Evolutionary conservation across 2,113 vertebrate species (phyloP).

Genomic region (Vulpes lagopus): DNA sequence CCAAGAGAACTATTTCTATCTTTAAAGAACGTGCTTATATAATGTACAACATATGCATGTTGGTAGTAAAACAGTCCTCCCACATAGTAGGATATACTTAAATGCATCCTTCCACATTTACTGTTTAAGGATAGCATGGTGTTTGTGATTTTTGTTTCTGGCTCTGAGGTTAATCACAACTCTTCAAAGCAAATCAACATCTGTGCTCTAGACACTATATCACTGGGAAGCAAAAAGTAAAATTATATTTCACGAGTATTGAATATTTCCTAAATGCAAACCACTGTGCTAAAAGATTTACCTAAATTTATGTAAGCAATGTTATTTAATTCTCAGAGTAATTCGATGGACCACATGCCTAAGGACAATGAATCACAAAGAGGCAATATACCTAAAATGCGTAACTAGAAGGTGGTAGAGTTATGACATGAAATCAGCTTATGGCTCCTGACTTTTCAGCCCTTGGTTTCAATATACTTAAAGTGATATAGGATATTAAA

Average conservation of each 20-base stretch:
- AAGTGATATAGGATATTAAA: background rate
- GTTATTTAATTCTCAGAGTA: conserved; percentile 38
- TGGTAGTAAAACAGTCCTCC: background rate
- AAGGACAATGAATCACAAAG: background rate
- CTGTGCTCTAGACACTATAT: background rate
- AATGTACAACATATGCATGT: background rate
- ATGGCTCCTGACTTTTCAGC: background rate
- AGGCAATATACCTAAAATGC: background rate
- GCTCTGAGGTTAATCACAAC: background rate
- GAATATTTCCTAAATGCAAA: background rate
- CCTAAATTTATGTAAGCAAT: conserved; percentile 33
- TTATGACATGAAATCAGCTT: background rate
- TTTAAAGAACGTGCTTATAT: background rate
- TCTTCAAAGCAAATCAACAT: conserved; percentile 22
- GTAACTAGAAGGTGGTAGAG: background rate
- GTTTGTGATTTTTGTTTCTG: background rate
- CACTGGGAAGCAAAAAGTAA: background rate
- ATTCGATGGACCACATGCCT: background rate
- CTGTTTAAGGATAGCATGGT: background rate
- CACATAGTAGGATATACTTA: background rate
- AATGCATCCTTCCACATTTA: background rate
- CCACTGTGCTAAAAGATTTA: background rate
- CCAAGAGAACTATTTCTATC: background rate
- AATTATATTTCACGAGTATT: background rate
- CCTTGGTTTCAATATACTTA: background rate